Conservation (phyloP, 2,113 vertebrate genomes). For the Petrocephalus zakoni region DNA sequence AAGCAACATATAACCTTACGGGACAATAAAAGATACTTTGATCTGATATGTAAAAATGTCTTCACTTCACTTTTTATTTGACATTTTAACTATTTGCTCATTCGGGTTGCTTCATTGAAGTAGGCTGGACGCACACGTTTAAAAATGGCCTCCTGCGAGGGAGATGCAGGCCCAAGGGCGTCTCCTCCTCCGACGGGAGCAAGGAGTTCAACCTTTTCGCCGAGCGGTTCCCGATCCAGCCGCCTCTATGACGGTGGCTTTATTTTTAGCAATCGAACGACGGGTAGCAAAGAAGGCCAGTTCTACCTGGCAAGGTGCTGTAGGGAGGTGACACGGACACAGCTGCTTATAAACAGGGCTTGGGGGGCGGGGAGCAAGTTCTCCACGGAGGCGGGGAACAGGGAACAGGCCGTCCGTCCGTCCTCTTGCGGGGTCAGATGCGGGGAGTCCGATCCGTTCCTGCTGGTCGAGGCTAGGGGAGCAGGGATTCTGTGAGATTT, state of each 20-base stretch:
- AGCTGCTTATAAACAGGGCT: slow-evolving; percentile 53
- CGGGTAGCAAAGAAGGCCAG: slow-evolving; percentile 68
- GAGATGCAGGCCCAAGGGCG: slow-evolving; percentile 23
- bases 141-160: neutral
- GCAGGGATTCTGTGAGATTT: slow-evolving; percentile 25
- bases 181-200: slow-evolving; percentile 44
- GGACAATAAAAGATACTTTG: neutral
- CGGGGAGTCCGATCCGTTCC: slow-evolving; percentile 29
- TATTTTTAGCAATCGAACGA: slow-evolving; percentile 69
- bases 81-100: neutral
- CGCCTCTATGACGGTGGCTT: slow-evolving; percentile 49
- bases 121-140: neutral
- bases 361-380: neutral
- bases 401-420: slow-evolving; percentile 3
- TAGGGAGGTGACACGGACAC: slow-evolving; percentile 58
- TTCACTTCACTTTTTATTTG: neutral
- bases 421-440: neutral
- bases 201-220: slow-evolving; percentile 50
- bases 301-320: slow-evolving; percentile 64
- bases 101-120: neutral
- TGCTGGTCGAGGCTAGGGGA: slow-evolving; percentile 26
- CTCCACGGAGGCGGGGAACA: neutral
- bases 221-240: slow-evolving; percentile 37
- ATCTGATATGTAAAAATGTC: neutral
- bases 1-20: neutral